Percentiles rank a stretch among this genome's conserved stretches.
Conservation (phyloP, 2,888 invertebrate genomes). For the Steinernema carpocapsae region DNA sequence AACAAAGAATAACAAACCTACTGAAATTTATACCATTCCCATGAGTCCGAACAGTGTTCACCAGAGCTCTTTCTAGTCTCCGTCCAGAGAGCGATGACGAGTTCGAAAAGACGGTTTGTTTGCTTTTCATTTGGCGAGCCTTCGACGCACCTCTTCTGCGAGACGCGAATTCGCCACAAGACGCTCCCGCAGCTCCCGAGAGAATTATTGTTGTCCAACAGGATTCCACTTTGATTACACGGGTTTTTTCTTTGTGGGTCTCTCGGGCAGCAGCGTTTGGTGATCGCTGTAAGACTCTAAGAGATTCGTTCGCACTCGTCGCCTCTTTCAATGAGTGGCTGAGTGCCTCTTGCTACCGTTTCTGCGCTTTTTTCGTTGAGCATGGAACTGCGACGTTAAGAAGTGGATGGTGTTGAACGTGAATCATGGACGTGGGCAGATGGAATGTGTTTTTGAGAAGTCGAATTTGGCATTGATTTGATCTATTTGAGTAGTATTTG, state of each 20-base stretch:
- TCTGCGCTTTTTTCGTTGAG: not conserved
- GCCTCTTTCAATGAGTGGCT: not conserved
- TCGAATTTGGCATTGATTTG: not conserved
- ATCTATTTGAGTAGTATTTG: not conserved
- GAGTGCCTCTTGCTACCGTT: not conserved
- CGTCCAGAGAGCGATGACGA: too few relatives aligned
- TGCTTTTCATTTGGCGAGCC: slow-evolving; percentile 17
- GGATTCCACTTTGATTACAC: slow-evolving; percentile 34
- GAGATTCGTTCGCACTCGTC: slow-evolving; percentile 15
- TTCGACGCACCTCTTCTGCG: too few relatives aligned
- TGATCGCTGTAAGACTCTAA: not conserved
- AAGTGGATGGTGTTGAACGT: not conserved
- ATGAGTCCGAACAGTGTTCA: too few relatives aligned
- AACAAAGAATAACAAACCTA: too few relatives aligned
- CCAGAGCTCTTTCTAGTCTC: too few relatives aligned
- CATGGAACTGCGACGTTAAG: not conserved
- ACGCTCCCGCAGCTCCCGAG: slow-evolving; percentile 26
- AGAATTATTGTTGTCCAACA: slow-evolving; percentile 33
- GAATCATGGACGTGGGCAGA: not conserved
- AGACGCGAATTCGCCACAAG: not conserved
- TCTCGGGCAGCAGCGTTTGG: not conserved
- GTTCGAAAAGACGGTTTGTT: slow-evolving; percentile 16
- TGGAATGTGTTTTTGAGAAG: not conserved
- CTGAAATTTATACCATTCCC: too few relatives aligned
- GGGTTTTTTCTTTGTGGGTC: slow-evolving; percentile 33